Base-by-base conservation (phyloP, 2,113 vertebrate genomes). In the Bubo scandiacus region DNA sequence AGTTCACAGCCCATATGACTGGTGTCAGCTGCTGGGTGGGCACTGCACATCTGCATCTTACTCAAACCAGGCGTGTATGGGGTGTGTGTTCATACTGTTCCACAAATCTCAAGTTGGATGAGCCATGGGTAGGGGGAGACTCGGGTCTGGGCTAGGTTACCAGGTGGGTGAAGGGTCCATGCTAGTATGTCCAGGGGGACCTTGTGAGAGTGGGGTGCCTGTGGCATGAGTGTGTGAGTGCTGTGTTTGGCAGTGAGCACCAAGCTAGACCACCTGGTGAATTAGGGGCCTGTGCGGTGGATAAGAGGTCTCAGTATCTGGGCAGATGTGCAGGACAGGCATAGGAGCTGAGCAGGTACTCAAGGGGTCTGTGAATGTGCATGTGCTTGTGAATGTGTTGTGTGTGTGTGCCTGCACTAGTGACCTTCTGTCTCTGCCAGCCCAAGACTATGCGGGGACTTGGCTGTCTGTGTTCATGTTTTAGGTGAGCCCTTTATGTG, bases 291-390 rank as follows among this genome's bases (percentile, higher is more conserved):
- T 19, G 15, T 51, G 51, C 15, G 15, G 10, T 42, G 15, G 12
- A 34, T 21, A 43, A 52, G 54, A 51, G 12, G 19, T 13, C 23
- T 2, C 12, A 1, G 5, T 32, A 32, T 52, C 14, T 32, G 7
- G 22, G 22, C 12, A 47, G n/a, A 15, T 6, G 19, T 63, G 9
- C 0, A 1, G 23, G 23, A 6, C 1, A 1, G 42, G 22, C 40
- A 63, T 40, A 62, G 40, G 15, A 62, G 19, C 34, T 1, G 1
- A 38, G 12, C 9, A 38, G 40, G 11, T 55, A 22, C 34, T 34
- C 1, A 1, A 34, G 11, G 4, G 22, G 38, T 62, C 22, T 2
- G 5, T 45, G 47, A 80, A n/a, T 29, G 8, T 20, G 15, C 21
- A 22, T 12, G 7, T 45, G 7, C 27, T 27, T 61, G 27, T 54